Percentiles rank a stretch among this genome's conserved stretches.
These are phyloP conservation scores for Mesocricetus auratus DNA, from an alignment of 2,113 vertebrate genomes.

Conservation along the genomic window DNA sequence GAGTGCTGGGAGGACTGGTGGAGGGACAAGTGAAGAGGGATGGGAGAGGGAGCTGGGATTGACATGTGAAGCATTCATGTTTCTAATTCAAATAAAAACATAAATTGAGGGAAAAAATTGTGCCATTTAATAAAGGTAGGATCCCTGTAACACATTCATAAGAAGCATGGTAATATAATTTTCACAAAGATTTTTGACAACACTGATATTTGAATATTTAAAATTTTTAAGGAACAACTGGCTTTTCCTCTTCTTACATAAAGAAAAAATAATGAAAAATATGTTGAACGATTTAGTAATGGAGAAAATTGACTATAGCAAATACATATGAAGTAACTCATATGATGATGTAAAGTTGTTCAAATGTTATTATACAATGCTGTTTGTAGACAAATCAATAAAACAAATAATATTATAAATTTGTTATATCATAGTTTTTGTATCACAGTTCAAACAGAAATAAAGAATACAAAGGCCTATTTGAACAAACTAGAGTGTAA, in stretches of 20 bases:
- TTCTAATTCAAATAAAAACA: too few species aligned
- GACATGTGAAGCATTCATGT: too few species aligned
- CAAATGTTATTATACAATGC: not conserved
- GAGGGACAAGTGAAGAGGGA: too few species aligned
- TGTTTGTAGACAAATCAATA: conserved; percentile 3
- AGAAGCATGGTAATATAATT: not conserved
- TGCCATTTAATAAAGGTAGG: not conserved
- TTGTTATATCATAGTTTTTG: not conserved
- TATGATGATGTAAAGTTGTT: not conserved
- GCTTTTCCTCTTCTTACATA: not conserved
- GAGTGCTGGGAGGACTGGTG: too few species aligned
- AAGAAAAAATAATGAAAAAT: not conserved
- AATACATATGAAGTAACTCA: not conserved
- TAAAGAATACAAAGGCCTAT: not conserved
- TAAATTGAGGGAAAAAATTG: too few species aligned
- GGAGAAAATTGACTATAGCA: not conserved
- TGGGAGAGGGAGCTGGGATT: too few species aligned
- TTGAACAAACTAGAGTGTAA: not conserved
- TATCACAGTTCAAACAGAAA: not conserved
- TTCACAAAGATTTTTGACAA: not conserved
- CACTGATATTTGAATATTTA: not conserved
- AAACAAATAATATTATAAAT: not conserved
- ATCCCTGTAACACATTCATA: not conserved
- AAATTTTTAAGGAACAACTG: not conserved
- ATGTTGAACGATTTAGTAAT: not conserved